Evolutionary conservation across 2,113 vertebrate genomes (phyloP), one percentile per base, ranked within the genome.

Genomic region (Sylvilagus bachmani): DNA sequence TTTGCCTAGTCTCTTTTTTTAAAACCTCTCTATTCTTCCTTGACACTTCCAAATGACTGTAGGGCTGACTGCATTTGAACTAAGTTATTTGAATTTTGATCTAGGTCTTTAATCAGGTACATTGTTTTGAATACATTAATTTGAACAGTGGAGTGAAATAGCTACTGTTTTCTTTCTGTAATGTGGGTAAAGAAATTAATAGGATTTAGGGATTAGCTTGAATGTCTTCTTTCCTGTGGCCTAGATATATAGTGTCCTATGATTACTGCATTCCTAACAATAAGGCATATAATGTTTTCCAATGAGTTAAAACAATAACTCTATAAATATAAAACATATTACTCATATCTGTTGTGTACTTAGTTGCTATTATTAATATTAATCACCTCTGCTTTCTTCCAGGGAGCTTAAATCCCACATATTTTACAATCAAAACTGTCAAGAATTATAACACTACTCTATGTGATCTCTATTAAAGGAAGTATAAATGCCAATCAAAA

Each of bases 401-500:
- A 97, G 66, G 38, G 74, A 96, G 55, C 66, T 93, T 95, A 94
- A 95, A 79, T 82, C 24, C n/a, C 66, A 97, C 92, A 92, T 94
- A 96, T 86, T 96, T 94, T 93, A 95, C 49, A 97, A 96, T 95
- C 95, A 95, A 95, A 96, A 86, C 86, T 96, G 96, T 96, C 90
- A 92, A 96, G 85, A 95, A 92, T 95, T 97, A 95, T 89, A 95
- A 96, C 49, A 89, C 38, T 86, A 51, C 38, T 91, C 36, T 86
- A 73, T 93, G 75, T 95, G 92, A 89, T 93, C 90, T 94, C 96
- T 94, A 96, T 97, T 95, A 97, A 97, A 97, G 36, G 55, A 95
- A 70, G 87, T 91, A 96, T 95, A 97, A 96, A 95, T 95, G 95
- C 36, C 96, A 97, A 93, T 97, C 97, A 97, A 95, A 96, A 66